Evolutionary conservation across 2,888 invertebrate species (phyloP).

Genomic region (Peribatodes rhomboidaria): DNA sequence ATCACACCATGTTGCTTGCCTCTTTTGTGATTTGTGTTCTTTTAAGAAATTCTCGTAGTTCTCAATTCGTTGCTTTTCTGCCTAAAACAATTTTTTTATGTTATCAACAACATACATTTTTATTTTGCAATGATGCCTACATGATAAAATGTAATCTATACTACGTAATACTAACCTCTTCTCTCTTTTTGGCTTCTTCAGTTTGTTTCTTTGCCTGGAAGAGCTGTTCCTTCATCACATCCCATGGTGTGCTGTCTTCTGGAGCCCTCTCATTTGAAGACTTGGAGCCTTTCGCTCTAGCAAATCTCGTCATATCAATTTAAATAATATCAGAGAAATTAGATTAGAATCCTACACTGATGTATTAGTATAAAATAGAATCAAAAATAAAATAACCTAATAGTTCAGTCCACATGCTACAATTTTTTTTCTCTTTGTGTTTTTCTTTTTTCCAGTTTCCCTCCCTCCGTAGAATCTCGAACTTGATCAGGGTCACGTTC

Average conservation of each 20-base stretch:
- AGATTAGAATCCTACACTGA: too few relatives aligned
- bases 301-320: conserved; percentile 89
- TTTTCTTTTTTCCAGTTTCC: too few relatives aligned
- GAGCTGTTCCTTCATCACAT: conserved; percentile 89
- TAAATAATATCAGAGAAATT: too few relatives aligned
- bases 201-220: conserved; percentile 80
- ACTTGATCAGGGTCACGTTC: too few relatives aligned
- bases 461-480: too few relatives aligned
- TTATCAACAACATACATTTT: neutral
- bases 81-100: conserved; percentile 61
- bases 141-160: too few relatives aligned
- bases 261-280: conserved; percentile 90
- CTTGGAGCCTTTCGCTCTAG: conserved; percentile 91
- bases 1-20: conserved; percentile 85
- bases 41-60: conserved; percentile 84
- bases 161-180: conserved; percentile 61
- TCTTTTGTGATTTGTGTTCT: conserved; percentile 78
- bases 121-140: too few relatives aligned
- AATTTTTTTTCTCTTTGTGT: too few relatives aligned
- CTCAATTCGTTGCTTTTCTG: conserved; percentile 79
- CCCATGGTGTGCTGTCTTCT: conserved; percentile 91
- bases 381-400: too few relatives aligned
- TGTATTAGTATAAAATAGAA: too few relatives aligned
- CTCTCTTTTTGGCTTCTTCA: conserved; percentile 72
- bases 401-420: too few relatives aligned